phyloP scores from a whole-genome alignment of 2,797 vertebrate species.

The Odontamblyopus lacepedii region DNA sequence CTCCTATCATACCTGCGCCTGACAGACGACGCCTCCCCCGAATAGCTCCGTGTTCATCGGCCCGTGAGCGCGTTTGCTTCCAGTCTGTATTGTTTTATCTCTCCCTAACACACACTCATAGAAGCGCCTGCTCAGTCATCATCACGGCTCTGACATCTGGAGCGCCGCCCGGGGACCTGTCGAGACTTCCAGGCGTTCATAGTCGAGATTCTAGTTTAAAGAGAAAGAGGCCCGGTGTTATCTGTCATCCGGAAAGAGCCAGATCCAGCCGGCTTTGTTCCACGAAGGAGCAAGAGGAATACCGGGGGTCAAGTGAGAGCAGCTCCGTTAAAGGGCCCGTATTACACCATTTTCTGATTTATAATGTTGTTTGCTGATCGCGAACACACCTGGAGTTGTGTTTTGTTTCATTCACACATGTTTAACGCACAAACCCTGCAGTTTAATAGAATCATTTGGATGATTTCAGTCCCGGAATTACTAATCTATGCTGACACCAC shows the following conservation, averaged over 20 bases:
- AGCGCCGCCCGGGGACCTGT: slow-evolving; percentile 26
- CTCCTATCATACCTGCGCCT: slow-evolving; percentile 33
- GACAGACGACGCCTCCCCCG: slow-evolving; percentile 28
- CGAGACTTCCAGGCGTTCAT: slow-evolving; percentile 21
- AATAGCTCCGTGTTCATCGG: slow-evolving; percentile 15
- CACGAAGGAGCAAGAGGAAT: background rate
- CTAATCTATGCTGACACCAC: too few relatives aligned
- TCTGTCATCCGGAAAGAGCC: slow-evolving; percentile 21
- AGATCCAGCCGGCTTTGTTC: slow-evolving; percentile 9
- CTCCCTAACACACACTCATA: background rate
- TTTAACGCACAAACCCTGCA: too few relatives aligned
- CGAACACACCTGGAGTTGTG: too few relatives aligned
- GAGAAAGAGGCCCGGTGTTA: slow-evolving; percentile 3
- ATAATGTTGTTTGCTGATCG: too few relatives aligned
- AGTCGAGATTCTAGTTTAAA: slow-evolving; percentile 4
- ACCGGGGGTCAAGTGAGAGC: background rate
- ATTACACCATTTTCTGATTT: too few relatives aligned
- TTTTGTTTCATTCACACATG: too few relatives aligned
- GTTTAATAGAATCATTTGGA: too few relatives aligned
- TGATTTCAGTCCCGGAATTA: too few relatives aligned
- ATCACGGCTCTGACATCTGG: slow-evolving; percentile 46
- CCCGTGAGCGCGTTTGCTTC: slow-evolving; percentile 38
- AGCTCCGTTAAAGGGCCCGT: background rate
- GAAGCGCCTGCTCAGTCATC: slow-evolving; percentile 40
- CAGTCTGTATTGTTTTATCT: slow-evolving; percentile 27